Base-by-base conservation (phyloP, 2,888 invertebrate genomes). In the Drosophila mimica region DNA sequence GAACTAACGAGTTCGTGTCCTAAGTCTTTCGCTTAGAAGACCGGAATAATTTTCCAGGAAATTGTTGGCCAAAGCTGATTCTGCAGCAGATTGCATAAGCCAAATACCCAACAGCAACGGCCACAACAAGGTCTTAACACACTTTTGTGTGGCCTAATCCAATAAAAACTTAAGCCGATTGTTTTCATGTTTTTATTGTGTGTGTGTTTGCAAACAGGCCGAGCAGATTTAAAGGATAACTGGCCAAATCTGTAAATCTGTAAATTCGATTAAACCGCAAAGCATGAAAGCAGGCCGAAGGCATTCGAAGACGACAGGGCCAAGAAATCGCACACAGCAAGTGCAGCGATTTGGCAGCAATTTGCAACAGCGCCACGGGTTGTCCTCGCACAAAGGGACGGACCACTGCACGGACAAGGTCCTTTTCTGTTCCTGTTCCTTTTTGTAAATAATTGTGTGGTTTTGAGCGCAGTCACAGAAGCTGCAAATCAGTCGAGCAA, bases 181-280 rank as follows among this genome's bases (percentile, higher is more conserved):
- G 67, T 60, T 53, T 46, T 30, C 34, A 34, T 15, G 46, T 46
- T 46, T 46, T 46, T 25, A 46, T 46, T 46, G 46, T 53, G 53
- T 52, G 64, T 53, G 48, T 89, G 89, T 88, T 88, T 88, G 80
- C 73, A 90, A 88, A 88, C 90, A 88, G 68, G 20, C 54, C 28
- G 56, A 40, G 48, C 25, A 62, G 76, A 72, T 70, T 64, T 66
- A 69, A 66, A 65, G 82, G 79, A 71, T 70, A 70, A 63, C 80
- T 56, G 64, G n/a, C 46, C 56, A 56, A 56, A 56, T 56, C 43
- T 57, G 49, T 49, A 78, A 90, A 88, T 85, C 88, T 85, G 73
- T 77, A 76, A 90, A 91, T 74, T 89, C 79, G 85, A 89, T 89
- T 89, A 90, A 85, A 89, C 89, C 90, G 91, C 91, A 91, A 79